A percentile compares a stretch with the other conserved stretches of the same genome.
Conservation (phyloP, 2,888 invertebrate genomes). For the Petrolisthes manimaculis region DNA sequence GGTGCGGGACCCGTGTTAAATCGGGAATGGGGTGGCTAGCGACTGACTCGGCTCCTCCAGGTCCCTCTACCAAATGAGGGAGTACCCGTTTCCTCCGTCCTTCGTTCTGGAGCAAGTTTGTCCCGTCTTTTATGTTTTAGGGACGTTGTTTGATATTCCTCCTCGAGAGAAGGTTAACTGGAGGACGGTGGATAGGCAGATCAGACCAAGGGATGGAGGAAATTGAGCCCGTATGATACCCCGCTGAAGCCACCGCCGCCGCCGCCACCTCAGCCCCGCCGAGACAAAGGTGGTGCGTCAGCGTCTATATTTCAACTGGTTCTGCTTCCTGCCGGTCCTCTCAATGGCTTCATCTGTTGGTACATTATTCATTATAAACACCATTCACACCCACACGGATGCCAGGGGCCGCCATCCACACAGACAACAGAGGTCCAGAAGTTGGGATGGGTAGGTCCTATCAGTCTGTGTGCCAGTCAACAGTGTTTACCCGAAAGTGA, state of each 20-base stretch:
- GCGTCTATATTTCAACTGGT: slow-evolving; percentile 55
- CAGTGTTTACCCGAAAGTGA: slow-evolving; percentile 31
- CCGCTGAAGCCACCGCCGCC: background rate
- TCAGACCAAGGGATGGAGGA: background rate
- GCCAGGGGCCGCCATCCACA: slow-evolving; percentile 31
- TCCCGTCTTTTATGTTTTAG: too few species aligned
- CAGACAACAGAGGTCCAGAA: background rate
- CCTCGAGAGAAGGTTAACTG: too few species aligned
- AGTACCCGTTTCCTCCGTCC: too few species aligned
- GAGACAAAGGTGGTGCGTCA: slow-evolving; percentile 43
- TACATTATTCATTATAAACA: slow-evolving; percentile 56
- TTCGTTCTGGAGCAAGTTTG: too few species aligned
- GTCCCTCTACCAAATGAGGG: background rate
- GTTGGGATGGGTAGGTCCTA: background rate
- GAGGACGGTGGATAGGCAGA: too few species aligned
- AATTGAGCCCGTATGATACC: background rate
- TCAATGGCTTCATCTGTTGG: slow-evolving; percentile 56
- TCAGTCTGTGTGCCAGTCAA: background rate
- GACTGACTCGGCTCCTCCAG: background rate
- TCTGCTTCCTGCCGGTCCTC: slow-evolving; percentile 47
- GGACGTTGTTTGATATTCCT: too few species aligned
- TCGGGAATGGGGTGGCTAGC: slow-evolving; percentile 39
- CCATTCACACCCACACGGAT: slow-evolving; percentile 44
- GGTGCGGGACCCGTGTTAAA: slow-evolving; percentile 37
- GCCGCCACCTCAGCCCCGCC: slow-evolving; percentile 10